A percentile compares a stretch with the other conserved stretches of the same genome.
Conservation (phyloP, 2,888 invertebrate species). For the Quadroppia sp. region DNA sequence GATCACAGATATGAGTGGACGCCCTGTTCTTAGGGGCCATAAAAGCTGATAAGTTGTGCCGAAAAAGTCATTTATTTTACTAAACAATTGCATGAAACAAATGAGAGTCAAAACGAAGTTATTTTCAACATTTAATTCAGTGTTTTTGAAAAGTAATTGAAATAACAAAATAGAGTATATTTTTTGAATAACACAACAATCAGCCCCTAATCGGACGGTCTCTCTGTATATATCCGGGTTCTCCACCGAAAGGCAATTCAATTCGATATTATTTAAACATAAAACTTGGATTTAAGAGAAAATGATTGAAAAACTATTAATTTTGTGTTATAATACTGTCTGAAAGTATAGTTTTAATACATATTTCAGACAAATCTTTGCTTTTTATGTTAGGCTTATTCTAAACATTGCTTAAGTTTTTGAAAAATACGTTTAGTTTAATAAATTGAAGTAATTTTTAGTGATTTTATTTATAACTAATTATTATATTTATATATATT, state of each 20-base stretch:
- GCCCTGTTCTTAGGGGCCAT: constrained; percentile 14
- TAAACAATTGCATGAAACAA: not conserved
- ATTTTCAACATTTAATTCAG: not conserved
- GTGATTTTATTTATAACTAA: too few species aligned
- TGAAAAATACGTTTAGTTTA: too few species aligned
- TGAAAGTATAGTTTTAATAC: too few species aligned
- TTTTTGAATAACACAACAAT: not conserved
- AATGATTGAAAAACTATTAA: too few species aligned
- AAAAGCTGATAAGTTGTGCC: constrained; percentile 23
- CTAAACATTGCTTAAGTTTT: too few species aligned
- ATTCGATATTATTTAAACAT: not conserved
- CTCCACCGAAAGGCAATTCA: not conserved
- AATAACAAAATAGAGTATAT: not conserved
- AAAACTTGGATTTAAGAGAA: too few species aligned
- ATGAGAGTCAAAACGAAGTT: not conserved
- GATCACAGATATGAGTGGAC: not conserved
- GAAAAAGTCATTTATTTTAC: not conserved
- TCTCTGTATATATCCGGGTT: constrained; percentile 3
- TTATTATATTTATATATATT: too few species aligned
- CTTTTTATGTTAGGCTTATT: too few species aligned
- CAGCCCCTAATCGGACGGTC: constrained; percentile 3
- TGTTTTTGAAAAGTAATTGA: not conserved
- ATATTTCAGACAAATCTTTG: too few species aligned
- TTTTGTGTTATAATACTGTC: too few species aligned
- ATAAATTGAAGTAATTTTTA: too few species aligned